Percentiles rank a stretch among this genome's conserved stretches.
Evolutionary conservation across 1,140 invertebrate genomes (phyloP).

Genomic region (Zophobas morio): DNA sequence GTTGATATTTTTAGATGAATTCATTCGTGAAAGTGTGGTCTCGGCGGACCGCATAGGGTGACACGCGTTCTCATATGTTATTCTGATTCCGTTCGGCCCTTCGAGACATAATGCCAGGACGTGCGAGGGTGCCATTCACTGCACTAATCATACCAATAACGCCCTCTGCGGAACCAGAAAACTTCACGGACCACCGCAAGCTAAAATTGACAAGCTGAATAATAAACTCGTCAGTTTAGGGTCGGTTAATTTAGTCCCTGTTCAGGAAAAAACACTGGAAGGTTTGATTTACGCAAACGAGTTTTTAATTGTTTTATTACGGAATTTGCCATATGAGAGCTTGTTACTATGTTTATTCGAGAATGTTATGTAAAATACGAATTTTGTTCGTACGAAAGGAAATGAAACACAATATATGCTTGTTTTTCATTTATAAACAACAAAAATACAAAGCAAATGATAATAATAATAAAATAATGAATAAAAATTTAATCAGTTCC

Average conservation of each 20-base stretch:
- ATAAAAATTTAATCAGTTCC: no score
- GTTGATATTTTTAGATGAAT: constrained; percentile 29
- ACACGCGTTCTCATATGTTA: constrained; percentile 45
- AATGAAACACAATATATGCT: no score
- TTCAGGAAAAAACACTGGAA: no score
- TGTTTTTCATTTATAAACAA: no score
- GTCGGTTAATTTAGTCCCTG: background rate
- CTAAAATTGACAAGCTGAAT: constrained; percentile 18
- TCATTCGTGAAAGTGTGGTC: constrained; percentile 38
- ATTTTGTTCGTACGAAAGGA: no score
- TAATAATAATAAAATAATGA: no score
- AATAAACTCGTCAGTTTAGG: constrained; percentile 14
- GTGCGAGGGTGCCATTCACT: constrained; percentile 35
- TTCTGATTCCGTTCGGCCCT: constrained; percentile 31
- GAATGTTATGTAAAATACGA: no score
- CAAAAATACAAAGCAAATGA: no score
- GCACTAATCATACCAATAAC: constrained; percentile 47
- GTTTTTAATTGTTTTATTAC: no score
- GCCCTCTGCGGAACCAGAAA: constrained; percentile 42
- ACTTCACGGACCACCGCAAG: constrained; percentile 21
- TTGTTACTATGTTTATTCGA: no score
- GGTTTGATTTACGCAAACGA: no score
- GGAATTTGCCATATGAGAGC: no score
- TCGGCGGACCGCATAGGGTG: constrained; percentile 30
- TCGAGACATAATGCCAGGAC: constrained; percentile 3